phyloP scores from a whole-genome alignment of 1,140 invertebrate species.

The Apis florea region DNA sequence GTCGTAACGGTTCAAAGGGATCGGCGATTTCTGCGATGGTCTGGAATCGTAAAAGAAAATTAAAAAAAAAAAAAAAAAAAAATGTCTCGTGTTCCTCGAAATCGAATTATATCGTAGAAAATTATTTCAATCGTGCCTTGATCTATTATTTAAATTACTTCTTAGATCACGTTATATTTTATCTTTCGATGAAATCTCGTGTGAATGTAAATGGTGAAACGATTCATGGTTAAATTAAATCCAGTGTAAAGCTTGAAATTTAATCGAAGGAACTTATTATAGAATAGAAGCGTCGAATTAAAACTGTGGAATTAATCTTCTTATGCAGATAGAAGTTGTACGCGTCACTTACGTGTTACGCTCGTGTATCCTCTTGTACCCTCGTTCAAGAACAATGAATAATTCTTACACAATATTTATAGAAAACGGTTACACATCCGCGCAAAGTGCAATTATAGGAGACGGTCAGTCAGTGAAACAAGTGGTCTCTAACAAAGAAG shows the following conservation, averaged over 20 bases:
- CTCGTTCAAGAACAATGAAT: slow-evolving; percentile 1
- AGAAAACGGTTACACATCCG: neutral
- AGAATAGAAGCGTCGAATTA: no score
- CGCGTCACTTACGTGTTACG: neutral
- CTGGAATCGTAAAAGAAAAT: slow-evolving; percentile 74
- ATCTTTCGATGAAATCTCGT: neutral
- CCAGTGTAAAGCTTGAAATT: neutral
- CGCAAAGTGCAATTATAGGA: neutral
- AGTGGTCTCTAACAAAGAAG: neutral
- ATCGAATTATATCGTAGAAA: no score
- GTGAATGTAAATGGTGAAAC: neutral
- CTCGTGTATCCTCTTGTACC: neutral
- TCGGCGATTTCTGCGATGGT: slow-evolving; percentile 95
- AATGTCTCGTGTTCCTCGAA: neutral
- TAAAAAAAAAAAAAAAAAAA: neutral
- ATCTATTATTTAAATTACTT: no score
- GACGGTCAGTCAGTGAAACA: neutral
- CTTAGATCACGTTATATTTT: neutral
- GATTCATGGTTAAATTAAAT: no score
- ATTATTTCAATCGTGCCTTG: no score
- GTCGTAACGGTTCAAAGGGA: slow-evolving; percentile 95
- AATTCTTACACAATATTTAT: slow-evolving; percentile 10
- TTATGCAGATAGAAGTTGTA: neutral
- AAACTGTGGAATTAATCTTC: neutral
- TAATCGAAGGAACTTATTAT: neutral